A percentile compares a stretch with the other conserved stretches of the same genome.
Conservation (phyloP, 92 coral and sea anemone species). For the Porites divaricata region DNA sequence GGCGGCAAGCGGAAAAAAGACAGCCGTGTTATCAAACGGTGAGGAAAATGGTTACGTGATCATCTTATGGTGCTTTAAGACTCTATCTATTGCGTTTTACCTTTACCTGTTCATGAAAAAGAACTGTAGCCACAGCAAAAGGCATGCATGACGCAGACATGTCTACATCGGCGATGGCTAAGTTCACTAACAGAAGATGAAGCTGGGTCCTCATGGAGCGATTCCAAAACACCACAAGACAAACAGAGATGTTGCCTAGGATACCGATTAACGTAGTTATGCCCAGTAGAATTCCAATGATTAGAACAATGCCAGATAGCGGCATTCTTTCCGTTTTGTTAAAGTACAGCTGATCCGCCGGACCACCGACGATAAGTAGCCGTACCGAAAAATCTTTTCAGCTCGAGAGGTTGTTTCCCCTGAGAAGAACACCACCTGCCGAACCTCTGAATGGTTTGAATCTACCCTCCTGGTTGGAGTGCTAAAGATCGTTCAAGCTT, state of each 20-base stretch:
- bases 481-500: not conserved
- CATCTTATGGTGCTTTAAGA: no score
- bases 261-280: constrained; percentile 89
- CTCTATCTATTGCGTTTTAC: no score
- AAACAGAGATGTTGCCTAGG: constrained; percentile 89
- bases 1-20: no score
- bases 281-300: constrained; percentile 87
- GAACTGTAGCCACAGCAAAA: constrained; percentile 91
- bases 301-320: constrained; percentile 66
- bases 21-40: no score
- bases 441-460: not conserved
- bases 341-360: not conserved
- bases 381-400: not conserved
- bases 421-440: not conserved
- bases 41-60: no score
- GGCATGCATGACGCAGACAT: constrained; percentile 99
- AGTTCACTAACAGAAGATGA: constrained; percentile 78
- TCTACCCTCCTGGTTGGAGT: not conserved
- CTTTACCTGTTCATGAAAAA: constrained; percentile 76
- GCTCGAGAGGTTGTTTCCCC: not conserved
- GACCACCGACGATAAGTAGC: not conserved
- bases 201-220: constrained; percentile 86
- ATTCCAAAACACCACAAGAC: constrained; percentile 94
- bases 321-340: constrained; percentile 18
- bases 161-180: constrained; percentile 95